phyloP scores from a whole-genome alignment of 53 echinoderm and acorn worm species.

The Zoroaster sp. region DNA sequence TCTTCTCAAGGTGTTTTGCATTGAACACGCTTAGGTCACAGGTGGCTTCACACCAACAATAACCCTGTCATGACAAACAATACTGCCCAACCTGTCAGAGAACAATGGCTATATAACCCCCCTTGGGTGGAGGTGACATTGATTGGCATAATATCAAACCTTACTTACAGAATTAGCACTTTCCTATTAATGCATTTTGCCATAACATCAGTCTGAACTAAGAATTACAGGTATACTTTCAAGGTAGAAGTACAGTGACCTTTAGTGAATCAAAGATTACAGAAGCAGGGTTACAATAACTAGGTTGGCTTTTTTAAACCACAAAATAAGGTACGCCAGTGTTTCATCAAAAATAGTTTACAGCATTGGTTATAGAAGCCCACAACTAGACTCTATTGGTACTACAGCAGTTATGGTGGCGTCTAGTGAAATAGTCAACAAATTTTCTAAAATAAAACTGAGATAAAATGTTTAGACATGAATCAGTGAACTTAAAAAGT shows the following conservation, averaged over 20 bases:
- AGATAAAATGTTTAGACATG: too few relatives aligned
- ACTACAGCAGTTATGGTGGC: too few relatives aligned
- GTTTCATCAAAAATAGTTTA: too few relatives aligned
- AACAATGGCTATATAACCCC: neutral
- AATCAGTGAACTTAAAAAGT: too few relatives aligned
- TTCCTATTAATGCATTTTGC: neutral
- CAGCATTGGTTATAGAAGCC: too few relatives aligned
- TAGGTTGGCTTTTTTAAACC: too few relatives aligned
- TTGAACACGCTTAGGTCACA: neutral
- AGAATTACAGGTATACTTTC: neutral
- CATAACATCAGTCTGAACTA: neutral
- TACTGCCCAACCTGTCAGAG: neutral
- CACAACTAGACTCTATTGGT: too few relatives aligned
- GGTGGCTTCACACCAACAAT: neutral
- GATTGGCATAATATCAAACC: neutral
- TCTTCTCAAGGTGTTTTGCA: neutral
- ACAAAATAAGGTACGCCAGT: too few relatives aligned
- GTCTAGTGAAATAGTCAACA: too few relatives aligned
- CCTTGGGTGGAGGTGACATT: neutral
- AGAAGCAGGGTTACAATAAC: too few relatives aligned
- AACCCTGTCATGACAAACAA: neutral
- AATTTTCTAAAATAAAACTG: too few relatives aligned
- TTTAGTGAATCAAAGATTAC: too few relatives aligned
- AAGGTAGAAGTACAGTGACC: neutral
- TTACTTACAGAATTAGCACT: neutral